Base-by-base conservation (phyloP, 2,113 vertebrate genomes). In the Poeciliopsis occidentalis region DNA sequence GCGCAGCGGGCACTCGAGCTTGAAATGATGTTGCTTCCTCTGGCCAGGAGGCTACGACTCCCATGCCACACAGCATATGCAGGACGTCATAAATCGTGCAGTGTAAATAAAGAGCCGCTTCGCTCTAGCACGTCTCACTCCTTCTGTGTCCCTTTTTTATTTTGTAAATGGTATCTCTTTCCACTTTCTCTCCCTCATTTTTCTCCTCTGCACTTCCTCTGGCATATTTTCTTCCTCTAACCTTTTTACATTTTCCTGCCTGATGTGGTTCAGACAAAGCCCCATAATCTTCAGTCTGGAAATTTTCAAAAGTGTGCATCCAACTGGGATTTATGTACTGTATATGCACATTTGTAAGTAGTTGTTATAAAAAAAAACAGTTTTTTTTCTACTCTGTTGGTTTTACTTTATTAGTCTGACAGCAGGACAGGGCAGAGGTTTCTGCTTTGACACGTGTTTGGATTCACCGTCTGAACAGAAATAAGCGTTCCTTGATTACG, bases 1-100 rank as follows among this genome's bases (percentile, higher is more conserved):
- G 74, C 72, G 64, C 75, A 79, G 86, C 64, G 71, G 62, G 79
- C 90, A 92, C 87, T 91, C 85, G 44, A 85, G 91, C 91, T 76
- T 92, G 92, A 93, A 92, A 92, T 90, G 83, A 90, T 92, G 88
- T 89, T 66, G 91, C 89, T 85, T 89, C 86, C 80, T 76, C 60
- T 31, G 84, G 81, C 89, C 68, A 71, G 79, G 79, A 86, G 82
- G 70, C 76, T 41, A 84, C n/a, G 78, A 87, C 82, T 73, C 71
- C 76, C 76, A 30, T 74, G 91, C 89, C 88, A 88, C 89, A 65
- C 81, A 68, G 81, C 80, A 77, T 76, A 87, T 78, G 85, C 85
- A 71, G 61, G 77, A 47, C 65, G 60, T 84, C 81, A 87, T 92
- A 88, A 91, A 89, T 91, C 83, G 81, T 81, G 73, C 67, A 51